Evolutionary conservation across 1,140 invertebrate genomes (phyloP), one percentile per base, ranked within the genome.

Genomic region (Drosophila persimilis): DNA sequence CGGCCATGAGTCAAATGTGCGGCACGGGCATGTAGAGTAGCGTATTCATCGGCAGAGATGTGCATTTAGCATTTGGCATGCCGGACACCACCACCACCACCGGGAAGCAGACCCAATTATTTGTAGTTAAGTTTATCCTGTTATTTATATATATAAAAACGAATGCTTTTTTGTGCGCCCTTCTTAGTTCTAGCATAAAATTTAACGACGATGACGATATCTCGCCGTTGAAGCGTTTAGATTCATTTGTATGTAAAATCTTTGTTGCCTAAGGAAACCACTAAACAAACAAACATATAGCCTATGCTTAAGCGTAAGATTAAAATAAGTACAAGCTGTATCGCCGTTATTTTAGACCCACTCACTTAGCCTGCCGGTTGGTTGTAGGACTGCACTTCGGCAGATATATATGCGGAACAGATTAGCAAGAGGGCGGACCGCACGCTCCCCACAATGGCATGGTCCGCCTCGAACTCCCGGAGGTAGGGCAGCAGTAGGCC

Each of bases 321-420:
- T 57, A 70, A 70, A 69, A 44, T 48, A 67, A 56, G 15, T 57
- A 44, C 52, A 69, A 69, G 53, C 9, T 20, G 46, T 0, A 43
- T n/a, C 35, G 20, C 69, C 11, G 24, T 57, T 6, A 69, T 57
- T 13, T 39, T 50, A 26, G 24, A 63, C 39, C 20, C 11, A 5
- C 1, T 26, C 15, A 20, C 9, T 48, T 43, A 39, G 35, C 35
- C 35, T 3, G 1, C 31, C 24, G 45, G 17, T 31, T 62, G 50
- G 54, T 86, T 81, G 2, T 88, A 86, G 6, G 58, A 56, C 45
- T 86, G 81, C 29, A 88, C 81, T 55, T 86, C 83, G 5, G 24
- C 81, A 4, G 81, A 86, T 35, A 86, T 77, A 41, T 78, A 83
- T 6, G 58, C 55, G 17, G 83, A 62, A 9, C 64, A 73, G 41